Evolutionary conservation across 2,888 invertebrate species (phyloP).

Genomic region (Hypselothyrea guttata): DNA sequence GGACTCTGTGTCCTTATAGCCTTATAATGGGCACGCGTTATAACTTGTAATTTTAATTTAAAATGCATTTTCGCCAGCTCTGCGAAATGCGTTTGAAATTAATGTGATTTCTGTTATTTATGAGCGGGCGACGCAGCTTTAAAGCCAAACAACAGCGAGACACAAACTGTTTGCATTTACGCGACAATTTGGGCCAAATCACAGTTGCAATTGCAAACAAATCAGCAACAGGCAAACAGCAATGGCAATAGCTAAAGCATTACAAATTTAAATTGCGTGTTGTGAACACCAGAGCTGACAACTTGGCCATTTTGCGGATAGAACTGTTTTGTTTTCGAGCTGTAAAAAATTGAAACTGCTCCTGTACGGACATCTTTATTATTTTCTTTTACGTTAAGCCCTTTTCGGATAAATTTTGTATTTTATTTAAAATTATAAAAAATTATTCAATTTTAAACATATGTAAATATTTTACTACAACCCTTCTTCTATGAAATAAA

Average conservation of each 20-base stretch:
- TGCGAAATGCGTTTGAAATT: conserved; percentile 72
- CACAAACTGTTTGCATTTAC: not conserved
- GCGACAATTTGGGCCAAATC: conserved; percentile 33
- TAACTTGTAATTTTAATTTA: conserved; percentile 76
- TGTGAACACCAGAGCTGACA: too few species aligned
- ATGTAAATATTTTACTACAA: too few species aligned
- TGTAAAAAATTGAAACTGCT: too few species aligned
- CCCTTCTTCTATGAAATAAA: too few species aligned
- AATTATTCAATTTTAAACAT: too few species aligned
- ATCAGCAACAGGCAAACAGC: conserved; percentile 56
- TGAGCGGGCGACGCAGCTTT: conserved; percentile 59
- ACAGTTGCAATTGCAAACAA: conserved; percentile 25
- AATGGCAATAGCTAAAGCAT: conserved; percentile 16
- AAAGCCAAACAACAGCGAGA: conserved; percentile 47
- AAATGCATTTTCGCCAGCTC: conserved; percentile 63
- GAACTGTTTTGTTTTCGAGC: too few species aligned
- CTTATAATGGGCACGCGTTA: conserved; percentile 60
- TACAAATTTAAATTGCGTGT: conserved; percentile 48
- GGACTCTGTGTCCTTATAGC: conserved; percentile 35
- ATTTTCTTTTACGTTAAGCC: too few species aligned
- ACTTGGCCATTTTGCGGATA: too few species aligned
- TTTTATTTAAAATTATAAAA: too few species aligned
- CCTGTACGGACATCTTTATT: too few species aligned
- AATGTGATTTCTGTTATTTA: conserved; percentile 80
- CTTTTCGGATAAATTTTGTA: too few species aligned